These are phyloP conservation scores for Microtus pennsylvanicus DNA, from an alignment of 2,113 vertebrate genomes.

Conservation along the genomic window DNA sequence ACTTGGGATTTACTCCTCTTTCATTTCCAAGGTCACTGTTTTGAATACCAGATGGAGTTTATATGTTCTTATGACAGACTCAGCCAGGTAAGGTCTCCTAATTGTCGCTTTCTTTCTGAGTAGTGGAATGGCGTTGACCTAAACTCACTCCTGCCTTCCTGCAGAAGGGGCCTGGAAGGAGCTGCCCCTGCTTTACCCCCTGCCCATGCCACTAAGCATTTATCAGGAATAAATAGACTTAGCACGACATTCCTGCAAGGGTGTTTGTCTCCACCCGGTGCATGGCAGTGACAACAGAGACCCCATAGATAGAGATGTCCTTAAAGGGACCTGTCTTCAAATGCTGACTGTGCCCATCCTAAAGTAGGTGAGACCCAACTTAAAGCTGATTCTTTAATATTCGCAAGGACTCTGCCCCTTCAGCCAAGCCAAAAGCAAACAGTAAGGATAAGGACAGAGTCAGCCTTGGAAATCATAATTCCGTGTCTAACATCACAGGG, in stretches of 20 bases:
- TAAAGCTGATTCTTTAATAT: neutral
- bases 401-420: neutral
- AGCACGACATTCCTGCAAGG: neutral
- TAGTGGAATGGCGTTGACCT: neutral
- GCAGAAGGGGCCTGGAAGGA: neutral
- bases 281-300: neutral
- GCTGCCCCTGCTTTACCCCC: neutral
- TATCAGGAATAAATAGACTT: neutral
- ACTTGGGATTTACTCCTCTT: slow-evolving; percentile 28
- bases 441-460: neutral
- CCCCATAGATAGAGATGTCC: neutral
- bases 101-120: neutral
- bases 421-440: neutral
- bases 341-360: neutral
- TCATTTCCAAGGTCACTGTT: slow-evolving; percentile 14
- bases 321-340: neutral
- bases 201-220: neutral
- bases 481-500: neutral
- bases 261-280: accelerated
- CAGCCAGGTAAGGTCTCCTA: neutral
- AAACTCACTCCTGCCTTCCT: neutral
- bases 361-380: neutral
- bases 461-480: neutral
- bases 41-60: neutral
- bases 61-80: neutral